phyloP scores from a whole-genome alignment of 2,113 vertebrate genomes.

The Merops nubicus region DNA sequence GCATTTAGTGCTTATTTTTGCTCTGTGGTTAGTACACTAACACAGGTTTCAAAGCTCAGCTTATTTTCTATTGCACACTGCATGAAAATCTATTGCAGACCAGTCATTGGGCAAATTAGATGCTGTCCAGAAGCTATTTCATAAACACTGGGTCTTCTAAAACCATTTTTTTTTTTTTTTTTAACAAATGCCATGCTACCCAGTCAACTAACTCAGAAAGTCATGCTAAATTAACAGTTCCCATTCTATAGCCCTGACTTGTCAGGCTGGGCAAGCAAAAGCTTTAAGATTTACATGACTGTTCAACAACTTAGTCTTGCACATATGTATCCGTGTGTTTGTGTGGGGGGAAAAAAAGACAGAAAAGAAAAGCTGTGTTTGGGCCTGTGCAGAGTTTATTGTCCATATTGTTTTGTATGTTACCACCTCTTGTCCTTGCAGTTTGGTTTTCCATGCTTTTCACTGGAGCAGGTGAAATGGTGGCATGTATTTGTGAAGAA shows the following conservation, averaged over 20 bases:
- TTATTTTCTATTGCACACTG: not conserved
- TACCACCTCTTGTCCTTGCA: not conserved
- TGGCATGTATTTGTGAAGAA: not conserved
- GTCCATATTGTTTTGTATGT: not conserved
- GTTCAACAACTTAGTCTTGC: not conserved
- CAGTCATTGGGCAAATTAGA: not conserved
- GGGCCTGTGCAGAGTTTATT: not conserved
- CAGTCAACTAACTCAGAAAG: not conserved
- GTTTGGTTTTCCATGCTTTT: not conserved
- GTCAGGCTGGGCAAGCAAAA: not conserved
- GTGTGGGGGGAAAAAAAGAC: not conserved
- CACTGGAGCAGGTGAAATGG: not conserved
- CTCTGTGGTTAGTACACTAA: not conserved
- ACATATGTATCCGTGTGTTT: not conserved
- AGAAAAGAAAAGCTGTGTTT: not conserved
- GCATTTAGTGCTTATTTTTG: not conserved
- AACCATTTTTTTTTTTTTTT: not conserved
- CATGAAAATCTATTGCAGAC: not conserved
- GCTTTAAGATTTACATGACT: not conserved
- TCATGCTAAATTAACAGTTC: not conserved
- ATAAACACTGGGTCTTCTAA: not conserved
- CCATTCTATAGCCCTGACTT: not conserved
- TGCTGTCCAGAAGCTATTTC: not conserved
- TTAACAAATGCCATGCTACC: not conserved
- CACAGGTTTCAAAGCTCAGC: not conserved